phyloP scores from a whole-genome alignment of 2,113 vertebrate species.

The Rhinogobius similis region DNA sequence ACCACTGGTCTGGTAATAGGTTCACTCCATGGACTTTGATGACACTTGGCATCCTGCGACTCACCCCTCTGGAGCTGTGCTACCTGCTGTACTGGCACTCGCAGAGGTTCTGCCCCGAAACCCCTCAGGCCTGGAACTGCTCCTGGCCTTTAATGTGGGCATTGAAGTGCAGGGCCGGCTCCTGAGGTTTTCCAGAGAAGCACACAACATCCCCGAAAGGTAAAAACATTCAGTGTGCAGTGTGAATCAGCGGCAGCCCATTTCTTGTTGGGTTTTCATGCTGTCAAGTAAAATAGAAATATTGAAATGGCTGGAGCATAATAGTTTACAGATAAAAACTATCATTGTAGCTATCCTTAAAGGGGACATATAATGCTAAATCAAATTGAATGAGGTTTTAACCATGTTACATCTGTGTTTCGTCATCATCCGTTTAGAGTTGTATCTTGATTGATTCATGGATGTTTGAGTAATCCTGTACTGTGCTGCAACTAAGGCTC shows the following conservation, averaged over 20 bases:
- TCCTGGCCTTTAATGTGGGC: constrained; percentile 91
- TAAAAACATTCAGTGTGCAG: constrained; percentile 52
- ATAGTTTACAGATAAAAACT: background rate
- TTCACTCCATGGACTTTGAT: constrained; percentile 97
- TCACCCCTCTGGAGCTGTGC: constrained; percentile 89
- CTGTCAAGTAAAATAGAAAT: background rate
- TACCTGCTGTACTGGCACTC: constrained; percentile 84
- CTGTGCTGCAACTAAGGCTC: too few species aligned
- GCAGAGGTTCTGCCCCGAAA: constrained; percentile 77
- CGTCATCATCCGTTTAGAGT: too few species aligned
- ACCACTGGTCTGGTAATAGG: constrained; percentile 61
- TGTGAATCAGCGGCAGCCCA: background rate
- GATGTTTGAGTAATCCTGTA: too few species aligned
- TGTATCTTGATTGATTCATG: too few species aligned
- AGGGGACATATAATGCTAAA: too few species aligned
- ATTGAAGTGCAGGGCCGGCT: constrained; percentile 91
- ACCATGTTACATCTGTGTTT: too few species aligned
- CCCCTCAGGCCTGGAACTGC: constrained; percentile 85
- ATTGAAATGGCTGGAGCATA: background rate
- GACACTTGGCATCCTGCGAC: constrained; percentile 97
- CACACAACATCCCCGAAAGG: constrained; percentile 90
- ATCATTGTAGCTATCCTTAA: background rate
- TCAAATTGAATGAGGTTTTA: background rate
- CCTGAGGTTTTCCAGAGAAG: constrained; percentile 88
- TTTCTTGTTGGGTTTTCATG: background rate